phyloP scores from a whole-genome alignment of 2,888 invertebrate species.

The Isotomurus palustris region DNA sequence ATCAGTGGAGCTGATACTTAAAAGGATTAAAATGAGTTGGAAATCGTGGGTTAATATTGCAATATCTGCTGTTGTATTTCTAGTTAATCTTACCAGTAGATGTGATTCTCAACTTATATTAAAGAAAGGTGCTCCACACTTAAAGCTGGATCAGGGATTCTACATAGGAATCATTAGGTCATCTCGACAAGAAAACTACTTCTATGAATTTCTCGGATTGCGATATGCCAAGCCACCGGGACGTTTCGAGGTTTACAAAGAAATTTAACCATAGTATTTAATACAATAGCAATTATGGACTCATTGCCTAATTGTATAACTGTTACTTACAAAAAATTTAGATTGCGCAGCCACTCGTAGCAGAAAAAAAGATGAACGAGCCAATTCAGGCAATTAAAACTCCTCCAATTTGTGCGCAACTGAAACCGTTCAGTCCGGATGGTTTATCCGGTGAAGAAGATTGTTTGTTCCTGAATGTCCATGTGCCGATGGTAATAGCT shows the following conservation, averaged over 20 bases:
- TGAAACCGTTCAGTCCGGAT: no score
- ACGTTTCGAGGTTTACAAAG: conserved; percentile 24
- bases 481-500: conserved; percentile 16
- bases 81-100: not conserved
- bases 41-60: no score
- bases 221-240: conserved; percentile 27
- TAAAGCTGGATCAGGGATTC: conserved; percentile 21
- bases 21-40: no score
- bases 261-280: not conserved
- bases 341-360: not conserved
- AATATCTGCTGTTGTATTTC: not conserved
- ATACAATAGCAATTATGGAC: not conserved
- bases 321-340: not conserved
- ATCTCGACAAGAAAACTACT: conserved; percentile 12
- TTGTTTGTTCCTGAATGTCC: conserved; percentile 23
- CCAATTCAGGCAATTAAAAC: not conserved
- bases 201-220: conserved; percentile 28
- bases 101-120: conserved; percentile 8
- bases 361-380: no score
- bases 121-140: conserved; percentile 21
- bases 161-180: conserved; percentile 20
- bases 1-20: no score
- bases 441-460: conserved; percentile 31
- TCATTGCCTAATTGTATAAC: not conserved
- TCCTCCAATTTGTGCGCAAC: conserved; percentile 27